These are phyloP conservation scores for Drosophila erecta DNA, from an alignment of 1,140 invertebrate genomes.

Conservation along the genomic window DNA sequence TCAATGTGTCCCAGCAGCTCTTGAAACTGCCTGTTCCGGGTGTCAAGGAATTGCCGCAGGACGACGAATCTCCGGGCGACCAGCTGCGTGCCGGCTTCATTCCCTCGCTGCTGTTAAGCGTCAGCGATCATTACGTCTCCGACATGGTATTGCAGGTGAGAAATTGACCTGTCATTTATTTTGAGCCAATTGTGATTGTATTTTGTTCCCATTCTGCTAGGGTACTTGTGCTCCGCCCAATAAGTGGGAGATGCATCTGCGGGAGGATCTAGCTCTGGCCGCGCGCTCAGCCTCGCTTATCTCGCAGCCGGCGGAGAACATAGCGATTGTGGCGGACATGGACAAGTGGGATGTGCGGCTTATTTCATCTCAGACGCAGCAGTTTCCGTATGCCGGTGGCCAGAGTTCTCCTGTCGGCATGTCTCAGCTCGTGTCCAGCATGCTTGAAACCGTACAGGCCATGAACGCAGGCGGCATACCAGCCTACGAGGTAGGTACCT, in stretches of 20 bases:
- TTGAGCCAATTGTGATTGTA: background rate
- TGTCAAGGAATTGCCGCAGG: conserved; percentile 77
- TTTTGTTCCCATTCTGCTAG: conserved; percentile 18
- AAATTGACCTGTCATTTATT: background rate
- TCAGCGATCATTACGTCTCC: conserved; percentile 90
- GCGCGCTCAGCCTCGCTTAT: conserved; percentile 87
- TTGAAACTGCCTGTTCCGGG: conserved; percentile 74
- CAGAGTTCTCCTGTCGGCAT: conserved; percentile 87
- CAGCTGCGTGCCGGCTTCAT: conserved; percentile 84
- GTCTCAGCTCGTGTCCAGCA: conserved; percentile 93
- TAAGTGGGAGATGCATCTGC: conserved; percentile 86
- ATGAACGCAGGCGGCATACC: conserved; percentile 88
- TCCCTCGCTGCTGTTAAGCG: conserved; percentile 87
- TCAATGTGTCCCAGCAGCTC: conserved; percentile 72
- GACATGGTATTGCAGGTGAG: conserved; percentile 90
- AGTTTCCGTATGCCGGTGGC: conserved; percentile 84
- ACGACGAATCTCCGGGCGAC: conserved; percentile 71
- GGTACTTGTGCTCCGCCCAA: conserved; percentile 84
- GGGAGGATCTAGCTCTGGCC: conserved; percentile 86
- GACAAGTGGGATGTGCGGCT: conserved; percentile 90
- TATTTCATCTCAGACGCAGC: conserved; percentile 86
- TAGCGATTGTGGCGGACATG: conserved; percentile 93
- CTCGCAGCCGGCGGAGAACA: conserved; percentile 90
- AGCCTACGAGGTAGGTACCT: conserved; percentile 85
- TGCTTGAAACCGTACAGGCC: conserved; percentile 92